These are phyloP conservation scores for Callinectes sapidus DNA, from an alignment of 2,888 invertebrate species.

Conservation along the genomic window DNA sequence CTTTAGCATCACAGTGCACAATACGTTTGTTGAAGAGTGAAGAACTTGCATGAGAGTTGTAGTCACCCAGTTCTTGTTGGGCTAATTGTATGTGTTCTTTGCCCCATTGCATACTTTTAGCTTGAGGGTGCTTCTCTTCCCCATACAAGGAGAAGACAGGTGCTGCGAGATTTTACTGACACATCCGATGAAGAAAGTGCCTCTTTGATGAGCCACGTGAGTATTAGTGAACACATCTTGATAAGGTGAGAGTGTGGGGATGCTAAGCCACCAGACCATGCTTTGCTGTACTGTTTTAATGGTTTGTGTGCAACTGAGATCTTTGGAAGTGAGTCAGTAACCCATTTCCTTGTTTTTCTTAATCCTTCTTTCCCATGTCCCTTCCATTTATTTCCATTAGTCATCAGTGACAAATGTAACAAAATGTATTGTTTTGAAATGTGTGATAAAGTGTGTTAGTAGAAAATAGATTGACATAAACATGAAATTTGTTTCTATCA, in stretches of 20 bases:
- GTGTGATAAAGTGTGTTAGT: background rate
- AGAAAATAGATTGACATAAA: background rate
- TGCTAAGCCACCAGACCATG: background rate
- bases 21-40: background rate
- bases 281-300: background rate
- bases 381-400: background rate
- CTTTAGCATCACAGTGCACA: background rate
- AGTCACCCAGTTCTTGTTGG: background rate
- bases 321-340: background rate
- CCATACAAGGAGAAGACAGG: constrained; percentile 27
- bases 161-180: background rate
- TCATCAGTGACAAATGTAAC: background rate
- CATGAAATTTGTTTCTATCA: background rate
- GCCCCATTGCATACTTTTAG: constrained; percentile 15
- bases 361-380: background rate
- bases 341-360: background rate
- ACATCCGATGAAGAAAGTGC: constrained; percentile 32
- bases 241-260: background rate
- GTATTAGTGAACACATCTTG: background rate
- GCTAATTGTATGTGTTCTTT: constrained; percentile 30
- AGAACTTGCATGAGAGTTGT: background rate
- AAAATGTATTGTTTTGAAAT: background rate
- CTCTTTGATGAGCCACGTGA: background rate
- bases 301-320: background rate
- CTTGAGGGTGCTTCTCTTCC: constrained; percentile 40